Percentiles rank a stretch among this genome's conserved stretches.
These are phyloP conservation scores for Lasioglossum calceatum DNA, from an alignment of 2,888 invertebrate genomes.

Conservation along the genomic window DNA sequence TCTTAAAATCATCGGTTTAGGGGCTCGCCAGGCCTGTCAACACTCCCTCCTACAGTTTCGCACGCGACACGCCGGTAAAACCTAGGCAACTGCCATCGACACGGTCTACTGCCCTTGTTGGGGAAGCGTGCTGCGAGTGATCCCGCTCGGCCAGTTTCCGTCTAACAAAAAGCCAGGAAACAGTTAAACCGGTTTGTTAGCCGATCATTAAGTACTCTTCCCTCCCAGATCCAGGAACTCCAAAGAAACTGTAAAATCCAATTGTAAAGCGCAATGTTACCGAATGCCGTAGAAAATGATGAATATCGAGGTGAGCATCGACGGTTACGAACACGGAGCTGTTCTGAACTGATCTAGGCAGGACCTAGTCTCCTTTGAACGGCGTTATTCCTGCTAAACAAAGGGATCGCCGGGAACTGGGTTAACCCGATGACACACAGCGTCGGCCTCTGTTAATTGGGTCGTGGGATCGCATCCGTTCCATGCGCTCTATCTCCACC, in stretches of 20 bases:
- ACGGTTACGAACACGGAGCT: not conserved
- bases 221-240: not conserved
- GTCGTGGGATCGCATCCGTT: slow-evolving; percentile 48
- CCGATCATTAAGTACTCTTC: not conserved
- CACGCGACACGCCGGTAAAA: slow-evolving; percentile 56
- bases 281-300: not conserved
- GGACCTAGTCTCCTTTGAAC: not conserved
- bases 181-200: slow-evolving; percentile 33
- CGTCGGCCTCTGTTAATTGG: slow-evolving; percentile 37
- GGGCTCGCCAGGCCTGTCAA: not conserved
- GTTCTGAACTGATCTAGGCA: not conserved
- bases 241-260: not conserved
- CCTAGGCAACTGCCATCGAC: slow-evolving; percentile 26
- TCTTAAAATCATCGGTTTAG: not conserved
- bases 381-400: slow-evolving; percentile 17
- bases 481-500: slow-evolving; percentile 28
- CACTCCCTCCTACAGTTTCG: not conserved
- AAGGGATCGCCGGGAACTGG: slow-evolving; percentile 1
- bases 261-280: not conserved
- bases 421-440: slow-evolving; percentile 39
- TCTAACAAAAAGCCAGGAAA: slow-evolving; percentile 48
- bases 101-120: slow-evolving; percentile 48
- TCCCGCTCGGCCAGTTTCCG: not conserved
- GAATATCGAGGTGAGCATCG: not conserved
- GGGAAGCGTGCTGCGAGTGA: slow-evolving; percentile 61